Evolutionary conservation across 2,797 vertebrate genomes (phyloP).

Genomic region (Syngnathus acus): DNA sequence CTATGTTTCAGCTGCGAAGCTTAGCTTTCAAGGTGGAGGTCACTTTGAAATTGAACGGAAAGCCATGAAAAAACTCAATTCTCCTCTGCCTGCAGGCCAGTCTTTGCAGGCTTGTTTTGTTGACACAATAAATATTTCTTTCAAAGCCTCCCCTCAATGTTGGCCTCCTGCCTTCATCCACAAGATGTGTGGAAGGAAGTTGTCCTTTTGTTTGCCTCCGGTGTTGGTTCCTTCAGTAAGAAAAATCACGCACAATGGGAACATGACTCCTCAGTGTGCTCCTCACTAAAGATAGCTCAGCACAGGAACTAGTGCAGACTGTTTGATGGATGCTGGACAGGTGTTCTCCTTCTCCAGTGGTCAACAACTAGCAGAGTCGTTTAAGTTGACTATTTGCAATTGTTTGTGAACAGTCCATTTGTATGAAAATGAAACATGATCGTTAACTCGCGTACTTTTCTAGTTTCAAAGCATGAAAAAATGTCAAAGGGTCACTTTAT

Average conservation of each 20-base stretch:
- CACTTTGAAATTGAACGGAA: neutral
- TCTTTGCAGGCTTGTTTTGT: neutral
- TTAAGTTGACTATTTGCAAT: neutral
- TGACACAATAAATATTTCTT: neutral
- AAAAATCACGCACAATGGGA: conserved; percentile 19
- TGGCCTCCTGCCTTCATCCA: conserved; percentile 37
- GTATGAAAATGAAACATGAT: neutral
- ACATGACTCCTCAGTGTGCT: conserved; percentile 12
- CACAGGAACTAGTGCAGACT: conserved; percentile 40
- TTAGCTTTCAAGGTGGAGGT: neutral
- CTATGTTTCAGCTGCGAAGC: neutral
- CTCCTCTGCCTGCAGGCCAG: conserved; percentile 8
- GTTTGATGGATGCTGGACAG: conserved; percentile 29
- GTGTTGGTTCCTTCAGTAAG: conserved; percentile 36
- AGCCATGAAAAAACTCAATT: neutral
- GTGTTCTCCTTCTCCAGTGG: conserved; percentile 21
- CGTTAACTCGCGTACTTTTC: too few relatives aligned
- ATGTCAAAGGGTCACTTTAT: too few relatives aligned
- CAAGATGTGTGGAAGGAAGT: conserved; percentile 45
- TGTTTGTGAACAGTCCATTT: neutral
- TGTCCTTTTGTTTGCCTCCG: conserved; percentile 36
- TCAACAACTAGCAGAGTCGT: neutral
- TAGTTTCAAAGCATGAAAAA: too few relatives aligned
- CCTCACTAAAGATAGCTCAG: conserved; percentile 34
- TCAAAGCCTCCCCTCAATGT: conserved; percentile 1